Conservation (phyloP, 2,888 invertebrate species). For the Crioceris asparagi region DNA sequence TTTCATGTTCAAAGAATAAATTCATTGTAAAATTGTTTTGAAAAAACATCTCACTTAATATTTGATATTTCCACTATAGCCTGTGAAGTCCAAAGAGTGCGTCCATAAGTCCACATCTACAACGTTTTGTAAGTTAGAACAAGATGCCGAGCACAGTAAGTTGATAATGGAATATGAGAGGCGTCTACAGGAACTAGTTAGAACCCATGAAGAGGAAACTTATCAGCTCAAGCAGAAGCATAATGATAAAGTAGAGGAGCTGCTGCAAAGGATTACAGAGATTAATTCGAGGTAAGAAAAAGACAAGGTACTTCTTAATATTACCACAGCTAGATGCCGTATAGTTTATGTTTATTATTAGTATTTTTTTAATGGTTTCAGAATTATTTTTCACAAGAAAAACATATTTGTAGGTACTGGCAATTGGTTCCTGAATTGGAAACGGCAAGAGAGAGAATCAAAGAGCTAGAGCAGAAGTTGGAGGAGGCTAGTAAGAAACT, state of each 20-base stretch:
- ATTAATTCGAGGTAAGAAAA: constrained; percentile 55
- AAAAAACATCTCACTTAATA: not conserved
- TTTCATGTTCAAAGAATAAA: not conserved
- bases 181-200: constrained; percentile 63
- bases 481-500: constrained; percentile 59
- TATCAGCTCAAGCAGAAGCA: constrained; percentile 67
- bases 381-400: not conserved
- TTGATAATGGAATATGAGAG: constrained; percentile 64
- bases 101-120: constrained; percentile 29
- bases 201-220: constrained; percentile 52
- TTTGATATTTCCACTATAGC: constrained; percentile 21
- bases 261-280: constrained; percentile 61
- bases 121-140: constrained; percentile 24
- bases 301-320: not conserved
- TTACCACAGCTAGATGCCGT: too few relatives aligned
- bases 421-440: constrained; percentile 65
- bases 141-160: constrained; percentile 55
- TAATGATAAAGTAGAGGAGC: constrained; percentile 67
- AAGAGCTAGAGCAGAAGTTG: constrained; percentile 59
- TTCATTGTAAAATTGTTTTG: not conserved
- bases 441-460: constrained; percentile 58
- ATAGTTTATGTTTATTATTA: too few relatives aligned
- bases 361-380: too few relatives aligned
- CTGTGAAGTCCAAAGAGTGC: too few relatives aligned
- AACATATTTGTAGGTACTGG: constrained; percentile 47